Base-by-base conservation (phyloP, 1,140 invertebrate genomes). In the Mylabris phalerata region DNA sequence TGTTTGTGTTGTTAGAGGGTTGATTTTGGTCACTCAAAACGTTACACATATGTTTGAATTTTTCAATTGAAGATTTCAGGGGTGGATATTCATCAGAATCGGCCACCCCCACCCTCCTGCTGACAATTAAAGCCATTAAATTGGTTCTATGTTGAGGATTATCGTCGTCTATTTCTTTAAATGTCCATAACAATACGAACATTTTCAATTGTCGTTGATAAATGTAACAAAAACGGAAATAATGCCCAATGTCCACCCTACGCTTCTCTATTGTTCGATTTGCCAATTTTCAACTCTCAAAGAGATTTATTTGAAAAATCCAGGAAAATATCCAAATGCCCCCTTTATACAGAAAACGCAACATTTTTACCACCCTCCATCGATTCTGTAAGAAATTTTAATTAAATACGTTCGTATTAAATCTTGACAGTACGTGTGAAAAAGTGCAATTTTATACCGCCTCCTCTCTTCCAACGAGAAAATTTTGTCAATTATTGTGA, bases 61-160 rank as follows among this genome's bases (percentile, higher is more conserved):
- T 32, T 32, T 32, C 32, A 32, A 32, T 32, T 32, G 32, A 32
- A 32, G 7, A 5, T 32, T 32, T 7, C 32, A 32, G 32, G 7
- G 32, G 32, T 19, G 19, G 19, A 19, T 19, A 19, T 19, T 19
- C 19, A 19, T 19, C 19, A 19, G 24, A 39, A 43, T 52, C n/a
- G 19, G 43, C 42, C 48, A 42, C 11, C 41, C 41, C 9, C 41
- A 42, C 41, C 41, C 9, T 2, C 41, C 9, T 11, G 43, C 19
- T 45, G 50, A 66, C 64, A 66, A 67, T 67, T 65, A 65, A 65
- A 59, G 61, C 66, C 63, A 67, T 67, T 63, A 67, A 67, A 65
- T 67, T 65, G 66, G 59, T 52, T 60, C 57, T 67, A 63, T 65
- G 64, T 63, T 44, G 55, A 55, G 57, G 63, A 65, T 67, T 67